Evolutionary conservation across 2,113 vertebrate genomes (phyloP), one percentile per base, ranked within the genome.

Genomic region (Brachionichthys hirsutus): DNA sequence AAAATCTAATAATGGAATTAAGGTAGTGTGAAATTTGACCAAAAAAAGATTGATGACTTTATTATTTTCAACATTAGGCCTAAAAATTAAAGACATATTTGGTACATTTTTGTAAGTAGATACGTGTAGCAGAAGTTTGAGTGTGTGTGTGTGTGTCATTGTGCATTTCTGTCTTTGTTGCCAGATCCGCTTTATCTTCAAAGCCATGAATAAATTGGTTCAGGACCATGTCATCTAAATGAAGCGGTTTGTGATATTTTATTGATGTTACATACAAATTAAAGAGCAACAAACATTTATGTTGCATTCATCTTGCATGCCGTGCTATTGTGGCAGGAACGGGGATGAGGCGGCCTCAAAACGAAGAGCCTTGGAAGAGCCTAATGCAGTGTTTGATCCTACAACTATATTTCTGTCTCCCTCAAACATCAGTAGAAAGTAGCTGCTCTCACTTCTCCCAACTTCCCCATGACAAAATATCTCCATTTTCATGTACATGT

Each of bases 261-360:
- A 91, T 90, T 87, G 77, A 89, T 88, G 83, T 49, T 54, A 85
- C 82, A 82, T 82, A 69, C 82, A 85, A 90, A 85, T 88, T 82
- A 88, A 88, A 89, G 67, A 81, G 71, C 83, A 81, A 86, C 83
- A 85, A 83, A 85, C 81, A 81, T 83, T 89, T 81, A 73, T 75
- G 77, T 50, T 79, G 52, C 52, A 73, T 89, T 75, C 60, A 76
- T 83, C 82, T 85, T 85, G 59, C 73, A 85, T 75, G 69, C 12
- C 42, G 19, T 47, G 58, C 57, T 36, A 64, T 68, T 16, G 43
- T 54, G 56, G 52, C 69, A 46, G 58, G 17, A 48, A 52, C 6
- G 3, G 22, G 34, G 78, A 73, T 48, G 42, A 62, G 70, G 66
- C 14, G 49, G 66, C 56, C 43, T 50, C n/a, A 35, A 45, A 53